Percentiles rank a stretch among this genome's conserved stretches.
These are phyloP conservation scores for Tetrao urogallus DNA, from an alignment of 2,113 vertebrate genomes.

Conservation along the genomic window DNA sequence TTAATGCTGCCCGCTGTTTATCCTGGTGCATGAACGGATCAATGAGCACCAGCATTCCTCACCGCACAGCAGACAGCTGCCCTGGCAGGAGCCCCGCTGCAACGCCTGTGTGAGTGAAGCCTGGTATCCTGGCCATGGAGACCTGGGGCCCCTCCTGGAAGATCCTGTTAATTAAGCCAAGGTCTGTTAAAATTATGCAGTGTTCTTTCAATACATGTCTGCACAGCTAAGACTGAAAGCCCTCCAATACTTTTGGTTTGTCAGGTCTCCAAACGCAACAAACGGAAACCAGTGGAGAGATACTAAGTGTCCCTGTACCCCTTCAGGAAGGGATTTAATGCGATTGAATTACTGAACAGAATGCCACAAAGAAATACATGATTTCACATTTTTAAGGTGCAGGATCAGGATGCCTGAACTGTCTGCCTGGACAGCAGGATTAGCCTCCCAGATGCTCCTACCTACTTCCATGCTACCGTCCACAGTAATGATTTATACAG, in stretches of 20 bases:
- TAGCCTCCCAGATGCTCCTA: background rate
- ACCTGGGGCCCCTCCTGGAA: background rate
- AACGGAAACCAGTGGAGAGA: background rate
- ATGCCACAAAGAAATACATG: background rate
- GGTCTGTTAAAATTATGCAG: slow-evolving; percentile 32
- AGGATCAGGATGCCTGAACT: background rate
- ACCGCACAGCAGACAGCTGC: background rate
- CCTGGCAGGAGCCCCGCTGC: background rate
- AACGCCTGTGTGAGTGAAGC: slow-evolving; percentile 21
- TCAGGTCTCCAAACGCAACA: slow-evolving; percentile 42
- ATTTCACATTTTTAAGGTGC: background rate
- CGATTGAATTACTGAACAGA: background rate
- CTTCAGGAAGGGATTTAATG: slow-evolving; percentile 29
- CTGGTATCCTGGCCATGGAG: background rate
- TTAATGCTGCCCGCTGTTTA: background rate
- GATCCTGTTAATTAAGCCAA: slow-evolving; percentile 50
- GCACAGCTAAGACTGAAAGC: slow-evolving; percentile 9
- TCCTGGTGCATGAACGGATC: background rate
- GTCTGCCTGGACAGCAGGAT: background rate
- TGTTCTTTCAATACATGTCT: background rate
- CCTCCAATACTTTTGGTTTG: slow-evolving; percentile 8
- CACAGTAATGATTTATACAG: slow-evolving; percentile 19
- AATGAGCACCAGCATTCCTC: background rate
- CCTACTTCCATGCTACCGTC: background rate
- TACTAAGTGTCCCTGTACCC: background rate